These are phyloP conservation scores for Augochlora pura DNA, from an alignment of 1,140 invertebrate genomes.

Conservation along the genomic window DNA sequence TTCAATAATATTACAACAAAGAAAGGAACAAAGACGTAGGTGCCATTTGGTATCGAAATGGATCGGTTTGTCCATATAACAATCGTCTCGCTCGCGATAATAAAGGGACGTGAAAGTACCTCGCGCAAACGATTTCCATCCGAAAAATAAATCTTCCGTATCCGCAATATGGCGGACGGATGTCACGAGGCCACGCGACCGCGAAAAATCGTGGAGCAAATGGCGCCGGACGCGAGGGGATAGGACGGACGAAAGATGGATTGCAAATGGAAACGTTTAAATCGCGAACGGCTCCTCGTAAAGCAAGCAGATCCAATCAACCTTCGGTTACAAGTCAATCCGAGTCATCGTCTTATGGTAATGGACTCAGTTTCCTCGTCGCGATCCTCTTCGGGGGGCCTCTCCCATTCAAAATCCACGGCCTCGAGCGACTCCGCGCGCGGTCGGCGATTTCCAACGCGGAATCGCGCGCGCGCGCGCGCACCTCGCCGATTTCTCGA, in stretches of 20 bases:
- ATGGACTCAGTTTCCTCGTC: conserved; percentile 36
- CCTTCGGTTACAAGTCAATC: conserved; percentile 60
- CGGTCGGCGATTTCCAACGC: background rate
- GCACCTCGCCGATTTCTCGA: background rate
- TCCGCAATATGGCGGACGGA: background rate
- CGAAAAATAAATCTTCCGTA: background rate
- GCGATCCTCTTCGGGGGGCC: background rate
- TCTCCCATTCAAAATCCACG: background rate
- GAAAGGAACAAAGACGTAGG: no score
- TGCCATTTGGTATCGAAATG: no score
- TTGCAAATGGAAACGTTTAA: conserved; percentile 57
- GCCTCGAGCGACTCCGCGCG: background rate
- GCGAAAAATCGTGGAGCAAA: background rate
- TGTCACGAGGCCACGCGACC: background rate
- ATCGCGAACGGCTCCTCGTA: conserved; percentile 53
- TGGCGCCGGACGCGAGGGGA: background rate
- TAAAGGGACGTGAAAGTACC: background rate
- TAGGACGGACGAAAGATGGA: background rate
- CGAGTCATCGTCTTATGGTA: conserved; percentile 50
- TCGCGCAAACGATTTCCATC: background rate
- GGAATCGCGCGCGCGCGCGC: background rate
- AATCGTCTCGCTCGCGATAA: background rate
- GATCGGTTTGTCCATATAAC: no score
- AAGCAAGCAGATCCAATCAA: conserved; percentile 57
- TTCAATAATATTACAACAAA: no score